Conservation (phyloP, 2,888 invertebrate genomes). For the Hirtodrosophila histrioides region DNA sequence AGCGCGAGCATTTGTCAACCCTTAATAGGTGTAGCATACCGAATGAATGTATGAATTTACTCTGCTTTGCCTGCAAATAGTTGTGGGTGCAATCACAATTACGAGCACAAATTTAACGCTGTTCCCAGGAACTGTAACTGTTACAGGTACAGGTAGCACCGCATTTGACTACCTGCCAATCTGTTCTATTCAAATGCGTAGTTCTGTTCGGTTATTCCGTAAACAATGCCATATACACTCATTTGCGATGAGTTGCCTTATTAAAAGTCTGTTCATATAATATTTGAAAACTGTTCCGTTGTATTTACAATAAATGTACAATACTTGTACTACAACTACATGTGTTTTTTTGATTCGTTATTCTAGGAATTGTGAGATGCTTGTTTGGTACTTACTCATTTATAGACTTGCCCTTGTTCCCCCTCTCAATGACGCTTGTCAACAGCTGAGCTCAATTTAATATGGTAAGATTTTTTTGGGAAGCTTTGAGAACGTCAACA, state of each 20-base stretch:
- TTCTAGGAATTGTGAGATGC: constrained; percentile 46
- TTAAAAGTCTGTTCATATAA: constrained; percentile 41
- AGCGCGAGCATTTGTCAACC: not conserved
- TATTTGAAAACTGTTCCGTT: constrained; percentile 26
- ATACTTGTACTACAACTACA: constrained; percentile 22
- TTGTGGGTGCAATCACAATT: constrained; percentile 3
- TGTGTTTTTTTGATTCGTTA: constrained; percentile 8
- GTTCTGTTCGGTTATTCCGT: constrained; percentile 4
- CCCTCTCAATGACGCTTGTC: not conserved
- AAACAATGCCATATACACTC: constrained; percentile 10
- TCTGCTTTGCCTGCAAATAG: not conserved
- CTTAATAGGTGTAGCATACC: not conserved
- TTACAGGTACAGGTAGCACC: not conserved
- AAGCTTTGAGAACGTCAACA: not conserved
- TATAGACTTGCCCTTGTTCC: constrained; percentile 6
- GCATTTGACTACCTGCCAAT: constrained; percentile 12
- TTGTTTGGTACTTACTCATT: constrained; percentile 2
- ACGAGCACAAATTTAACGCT: not conserved
- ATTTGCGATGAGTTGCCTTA: constrained; percentile 20
- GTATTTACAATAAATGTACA: constrained; percentile 13
- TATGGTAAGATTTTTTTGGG: not conserved
- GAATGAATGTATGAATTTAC: constrained; percentile 13
- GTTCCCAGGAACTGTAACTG: not conserved
- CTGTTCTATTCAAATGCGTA: constrained; percentile 11
- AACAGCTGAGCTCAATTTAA: not conserved